Evolutionary conservation across 2,888 invertebrate genomes (phyloP), one percentile per base, ranked within the genome.

Genomic region (Netelia fuscicornis): DNA sequence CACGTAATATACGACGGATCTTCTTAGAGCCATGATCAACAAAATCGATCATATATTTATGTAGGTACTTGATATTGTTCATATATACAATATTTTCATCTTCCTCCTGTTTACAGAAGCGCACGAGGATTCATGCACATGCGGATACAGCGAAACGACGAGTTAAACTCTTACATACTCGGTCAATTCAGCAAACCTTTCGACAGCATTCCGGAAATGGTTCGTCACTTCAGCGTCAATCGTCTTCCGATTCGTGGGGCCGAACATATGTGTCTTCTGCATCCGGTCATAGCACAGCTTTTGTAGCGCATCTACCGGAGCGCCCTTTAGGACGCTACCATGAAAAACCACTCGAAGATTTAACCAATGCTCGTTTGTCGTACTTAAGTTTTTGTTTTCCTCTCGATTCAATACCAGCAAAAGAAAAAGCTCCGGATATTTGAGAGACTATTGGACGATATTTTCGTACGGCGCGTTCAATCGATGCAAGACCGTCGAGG

Each of bases 41-140:
- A 6, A 6, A 37, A 37, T 37, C 37, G 37, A 8, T 37, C 37
- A 6, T 37, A 37, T 37, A 13, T 48, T 48, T 48, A 48, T 48
- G 2, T 48, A 48, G 1, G 20, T 20, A 20, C 20, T 20, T 20
- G 20, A 48, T 13, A 48, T 13, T 11, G 13, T 13, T 62, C 17
- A 2, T n/a, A 13, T 62, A 11, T n/a, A 11, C 3, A 23, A 17
- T 64, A 76, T 65, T 62, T 67, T 64, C 11, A 58, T 54, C 86
- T 23, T 60, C 52, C 9, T 78, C 62, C 9, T 58, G 58, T 65
- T 94, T 95, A 44, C 94, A 99, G 99, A 94, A 98, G 98, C 92
- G 97, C 98, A 76, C 96, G 98, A 91, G 98, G 99, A 71, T 98
- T 98, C 92, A 98, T 99, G 98, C 99, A 99, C 94, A 98, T 99